Evolutionary conservation across 2,113 vertebrate genomes (phyloP).

Genomic region (Buteo buteo): DNA sequence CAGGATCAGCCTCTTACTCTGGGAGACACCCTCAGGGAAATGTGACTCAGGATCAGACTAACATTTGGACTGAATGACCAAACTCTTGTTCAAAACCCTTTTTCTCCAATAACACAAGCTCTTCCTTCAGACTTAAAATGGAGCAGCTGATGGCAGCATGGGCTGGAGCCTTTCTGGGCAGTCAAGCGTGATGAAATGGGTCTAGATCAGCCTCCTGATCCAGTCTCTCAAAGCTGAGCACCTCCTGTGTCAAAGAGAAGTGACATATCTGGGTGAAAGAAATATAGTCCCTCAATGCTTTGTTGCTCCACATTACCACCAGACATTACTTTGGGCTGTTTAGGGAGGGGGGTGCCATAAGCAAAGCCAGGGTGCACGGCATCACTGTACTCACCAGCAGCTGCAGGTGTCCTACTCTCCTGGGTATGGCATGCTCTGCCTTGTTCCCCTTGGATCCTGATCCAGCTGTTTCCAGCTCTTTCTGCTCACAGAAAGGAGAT

Average conservation of each 20-base stretch:
- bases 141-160: neutral
- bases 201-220: neutral
- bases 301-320: neutral
- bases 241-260: neutral
- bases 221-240: neutral
- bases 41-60: neutral
- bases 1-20: neutral
- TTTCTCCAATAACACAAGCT: neutral
- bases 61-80: neutral
- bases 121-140: neutral
- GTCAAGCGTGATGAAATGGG: rapidly evolving
- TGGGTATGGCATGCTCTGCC: neutral
- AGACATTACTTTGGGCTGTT: neutral
- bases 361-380: neutral
- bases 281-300: neutral
- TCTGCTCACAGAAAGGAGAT: neutral
- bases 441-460: neutral
- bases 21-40: no score
- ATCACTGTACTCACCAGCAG: neutral
- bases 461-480: neutral
- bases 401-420: neutral
- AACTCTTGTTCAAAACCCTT: neutral
- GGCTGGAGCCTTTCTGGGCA: neutral
- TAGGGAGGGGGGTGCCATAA: neutral
- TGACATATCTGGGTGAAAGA: neutral